Conservation (phyloP, 2,113 vertebrate species). For the Syngnathoides biaculeatus region DNA sequence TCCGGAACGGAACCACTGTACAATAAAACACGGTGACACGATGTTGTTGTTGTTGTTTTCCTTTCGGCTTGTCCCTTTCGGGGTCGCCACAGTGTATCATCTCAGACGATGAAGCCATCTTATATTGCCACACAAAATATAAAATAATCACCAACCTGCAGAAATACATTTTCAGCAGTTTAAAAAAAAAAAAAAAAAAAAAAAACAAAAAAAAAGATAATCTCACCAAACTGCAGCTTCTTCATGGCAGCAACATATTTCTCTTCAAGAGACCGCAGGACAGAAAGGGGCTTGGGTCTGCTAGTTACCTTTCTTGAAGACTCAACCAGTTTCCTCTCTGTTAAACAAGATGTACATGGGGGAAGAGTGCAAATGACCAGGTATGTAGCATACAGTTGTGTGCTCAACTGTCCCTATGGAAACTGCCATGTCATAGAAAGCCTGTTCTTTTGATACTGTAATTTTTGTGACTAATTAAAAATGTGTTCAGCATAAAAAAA, state of each 20-base stretch:
- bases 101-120: too few relatives aligned
- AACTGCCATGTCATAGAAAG: neutral
- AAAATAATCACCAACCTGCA: neutral
- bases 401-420: neutral
- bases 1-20: too few relatives aligned
- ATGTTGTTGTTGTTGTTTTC: too few relatives aligned
- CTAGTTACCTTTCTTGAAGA: slow-evolving; percentile 82
- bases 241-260: slow-evolving; percentile 96
- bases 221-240: slow-evolving; percentile 97
- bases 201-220: neutral
- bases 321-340: slow-evolving; percentile 95
- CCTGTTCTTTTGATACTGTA: too few relatives aligned
- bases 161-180: neutral
- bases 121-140: neutral
- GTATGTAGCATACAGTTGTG: neutral
- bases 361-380: neutral
- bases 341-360: neutral
- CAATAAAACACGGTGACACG: too few relatives aligned
- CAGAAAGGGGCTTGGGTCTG: slow-evolving; percentile 88
- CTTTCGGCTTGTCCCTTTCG: too few relatives aligned
- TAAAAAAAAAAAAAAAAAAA: neutral
- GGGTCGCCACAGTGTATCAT: too few relatives aligned
- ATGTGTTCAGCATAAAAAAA: too few relatives aligned
- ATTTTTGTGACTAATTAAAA: too few relatives aligned
- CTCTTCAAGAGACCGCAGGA: slow-evolving; percentile 92